Base-by-base conservation (phyloP, 2,888 invertebrate genomes). In the Ochropacha duplaris region DNA sequence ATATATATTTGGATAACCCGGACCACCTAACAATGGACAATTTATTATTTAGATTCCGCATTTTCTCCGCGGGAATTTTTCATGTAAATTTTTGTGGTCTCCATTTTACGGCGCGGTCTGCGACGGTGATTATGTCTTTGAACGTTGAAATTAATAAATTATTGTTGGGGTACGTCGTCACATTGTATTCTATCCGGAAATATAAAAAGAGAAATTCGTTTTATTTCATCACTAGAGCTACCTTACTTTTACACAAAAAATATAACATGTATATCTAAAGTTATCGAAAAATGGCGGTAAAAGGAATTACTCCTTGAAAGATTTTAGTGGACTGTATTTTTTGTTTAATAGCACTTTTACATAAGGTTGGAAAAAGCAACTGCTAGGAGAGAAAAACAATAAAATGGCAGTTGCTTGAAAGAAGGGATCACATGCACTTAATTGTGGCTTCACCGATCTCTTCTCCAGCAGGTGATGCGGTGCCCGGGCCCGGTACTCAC, bases 41-140 rank as follows among this genome's bases (percentile, higher is more conserved):
- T 90, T 90, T 89, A 89, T 89, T 90, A 90, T 90, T 90, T 88
- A 90, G 88, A 90, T 89, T 87, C 83, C 74, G 76, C 76, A 72
- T 80, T 78, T 82, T 75, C 77, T 73, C 65, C 63, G 73, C 72
- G 72, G 73, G 81, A 78, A 81, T 86, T 87, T 87, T 87, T 87
- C 82, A 87, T 87, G 83, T 83, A 84, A 88, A 87, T 86, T 76
- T 76, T 64, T 69, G 68, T 70, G 74, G 80, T 72, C 76, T 72
- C 70, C 73, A 69, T 80, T 80, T 78, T 79, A 72, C 78, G 70
- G 63, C 64, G 65, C 67, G 57, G 61, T 63, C 58, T 62, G 70
- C 66, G 54, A 61, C 64, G 69, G 76, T 83, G 83, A 85, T 86
- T 84, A 85, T 78, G 69, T 71, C 71, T 77, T 71, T 77, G 72